Conservation (phyloP, 2,888 invertebrate genomes). For the Lissocephala sabroskyi region DNA sequence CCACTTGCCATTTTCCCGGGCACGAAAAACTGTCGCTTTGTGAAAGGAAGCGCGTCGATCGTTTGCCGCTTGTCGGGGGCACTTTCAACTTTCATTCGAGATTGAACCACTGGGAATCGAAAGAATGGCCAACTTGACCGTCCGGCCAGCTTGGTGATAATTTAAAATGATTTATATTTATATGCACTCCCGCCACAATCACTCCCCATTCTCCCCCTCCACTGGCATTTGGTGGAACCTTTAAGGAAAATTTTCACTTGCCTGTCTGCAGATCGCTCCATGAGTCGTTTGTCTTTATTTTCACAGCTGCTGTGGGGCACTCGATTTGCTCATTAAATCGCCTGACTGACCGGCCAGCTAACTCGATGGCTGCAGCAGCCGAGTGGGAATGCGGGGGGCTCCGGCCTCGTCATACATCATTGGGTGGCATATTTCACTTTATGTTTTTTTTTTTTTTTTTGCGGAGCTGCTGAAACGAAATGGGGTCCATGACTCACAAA, state of each 20-base stretch:
- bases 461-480: no score
- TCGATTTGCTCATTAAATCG: neutral
- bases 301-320: neutral
- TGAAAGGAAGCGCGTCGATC: slow-evolving; percentile 35
- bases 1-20: slow-evolving; percentile 1
- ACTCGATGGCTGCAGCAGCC: no score
- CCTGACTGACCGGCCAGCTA: neutral
- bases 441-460: slow-evolving; percentile 9
- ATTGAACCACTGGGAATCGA: neutral
- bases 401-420: slow-evolving; percentile 37
- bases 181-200: slow-evolving; percentile 1
- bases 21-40: slow-evolving; percentile 22
- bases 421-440: slow-evolving; percentile 20
- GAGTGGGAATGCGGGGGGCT: neutral
- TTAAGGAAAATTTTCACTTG: no score
- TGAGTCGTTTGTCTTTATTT: slow-evolving; percentile 2
- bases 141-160: slow-evolving; percentile 21
- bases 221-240: slow-evolving; percentile 8
- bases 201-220: slow-evolving; percentile 7
- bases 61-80: slow-evolving; percentile 10
- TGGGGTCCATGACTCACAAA: no score
- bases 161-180: slow-evolving; percentile 29
- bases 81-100: slow-evolving; percentile 39
- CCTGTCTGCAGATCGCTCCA: no score
- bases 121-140: neutral